Conservation (phyloP, 2,888 invertebrate species). For the Gnatocerus cornutus region DNA sequence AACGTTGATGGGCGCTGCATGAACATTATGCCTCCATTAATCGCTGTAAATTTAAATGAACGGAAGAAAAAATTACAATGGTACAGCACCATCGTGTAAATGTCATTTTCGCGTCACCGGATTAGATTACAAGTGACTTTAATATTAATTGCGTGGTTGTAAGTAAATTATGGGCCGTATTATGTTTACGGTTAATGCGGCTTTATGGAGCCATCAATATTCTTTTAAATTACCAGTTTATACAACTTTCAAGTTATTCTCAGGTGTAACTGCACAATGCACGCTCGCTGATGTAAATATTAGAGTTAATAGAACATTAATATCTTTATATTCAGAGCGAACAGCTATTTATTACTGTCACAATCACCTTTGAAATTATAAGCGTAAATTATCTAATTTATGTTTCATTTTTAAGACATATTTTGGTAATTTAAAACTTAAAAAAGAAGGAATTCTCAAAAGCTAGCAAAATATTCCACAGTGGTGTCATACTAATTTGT, state of each 20-base stretch:
- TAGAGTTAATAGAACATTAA: conserved; percentile 18
- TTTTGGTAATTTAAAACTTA: no score
- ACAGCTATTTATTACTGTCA: no score
- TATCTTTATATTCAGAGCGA: no score
- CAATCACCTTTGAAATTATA: no score
- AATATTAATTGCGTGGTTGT: conserved; percentile 43
- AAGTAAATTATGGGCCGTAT: conserved; percentile 48
- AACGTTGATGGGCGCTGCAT: conserved; percentile 10
- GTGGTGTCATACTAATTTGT: no score
- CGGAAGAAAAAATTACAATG: conserved; percentile 25
- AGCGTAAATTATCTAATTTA: no score
- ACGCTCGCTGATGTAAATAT: conserved; percentile 37
- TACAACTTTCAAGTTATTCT: conserved; percentile 52
- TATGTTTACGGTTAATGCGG: conserved; percentile 56
- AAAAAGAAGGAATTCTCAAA: no score
- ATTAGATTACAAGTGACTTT: conserved; percentile 46
- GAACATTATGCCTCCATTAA: conserved; percentile 9
- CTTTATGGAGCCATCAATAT: conserved; percentile 59
- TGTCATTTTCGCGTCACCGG: conserved; percentile 26
- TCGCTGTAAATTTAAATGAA: conserved; percentile 18
- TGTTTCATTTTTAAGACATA: no score
- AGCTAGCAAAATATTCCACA: no score
- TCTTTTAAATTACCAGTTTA: conserved; percentile 59
- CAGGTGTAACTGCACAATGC: conserved; percentile 41
- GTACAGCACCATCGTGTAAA: conserved; percentile 18